phyloP scores from a whole-genome alignment of 1,140 invertebrate genomes.

The Drosophila rhopaloa region DNA sequence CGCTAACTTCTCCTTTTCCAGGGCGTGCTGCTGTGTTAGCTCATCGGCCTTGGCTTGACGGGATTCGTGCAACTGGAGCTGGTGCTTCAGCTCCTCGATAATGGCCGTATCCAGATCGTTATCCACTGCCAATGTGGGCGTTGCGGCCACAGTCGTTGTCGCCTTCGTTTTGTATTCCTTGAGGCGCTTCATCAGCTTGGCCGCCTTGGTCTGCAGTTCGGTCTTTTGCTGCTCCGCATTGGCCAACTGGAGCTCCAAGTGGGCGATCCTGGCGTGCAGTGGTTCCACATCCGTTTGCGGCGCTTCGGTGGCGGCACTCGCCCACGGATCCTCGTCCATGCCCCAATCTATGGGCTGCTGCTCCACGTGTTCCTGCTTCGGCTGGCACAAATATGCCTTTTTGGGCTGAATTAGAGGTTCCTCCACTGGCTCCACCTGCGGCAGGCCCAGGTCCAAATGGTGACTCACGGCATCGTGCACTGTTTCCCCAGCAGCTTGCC shows the following conservation, averaged over 20 bases:
- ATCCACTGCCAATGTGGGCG: conserved; percentile 16
- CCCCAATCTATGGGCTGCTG: conserved; percentile 86
- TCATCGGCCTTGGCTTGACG: conserved; percentile 86
- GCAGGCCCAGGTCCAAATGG: conserved; percentile 38
- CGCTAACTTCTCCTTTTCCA: conserved; percentile 88
- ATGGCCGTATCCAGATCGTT: conserved; percentile 90
- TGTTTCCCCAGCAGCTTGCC: conserved; percentile 5
- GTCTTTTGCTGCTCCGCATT: conserved; percentile 86
- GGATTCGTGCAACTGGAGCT: conserved; percentile 88
- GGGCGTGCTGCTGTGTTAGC: conserved; percentile 86
- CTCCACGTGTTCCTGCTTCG: conserved; percentile 30
- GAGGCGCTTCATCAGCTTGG: conserved; percentile 90
- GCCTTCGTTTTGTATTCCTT: conserved; percentile 89
- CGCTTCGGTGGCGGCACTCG: conserved; percentile 21
- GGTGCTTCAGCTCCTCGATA: conserved; percentile 90
- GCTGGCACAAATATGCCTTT: conserved; percentile 86
- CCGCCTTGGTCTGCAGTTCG: conserved; percentile 87
- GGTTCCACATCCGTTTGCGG: conserved; percentile 30
- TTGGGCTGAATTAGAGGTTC: conserved; percentile 86
- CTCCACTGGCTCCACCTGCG: conserved; percentile 70
- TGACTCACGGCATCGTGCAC: conserved; percentile 19
- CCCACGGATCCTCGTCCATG: conserved; percentile 84
- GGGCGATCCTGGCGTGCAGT: conserved; percentile 84
- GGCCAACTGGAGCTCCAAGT: conserved; percentile 85
- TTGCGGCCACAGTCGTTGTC: background rate